phyloP scores from a whole-genome alignment of 2,888 invertebrate genomes.

The Melinaea menophilus region DNA sequence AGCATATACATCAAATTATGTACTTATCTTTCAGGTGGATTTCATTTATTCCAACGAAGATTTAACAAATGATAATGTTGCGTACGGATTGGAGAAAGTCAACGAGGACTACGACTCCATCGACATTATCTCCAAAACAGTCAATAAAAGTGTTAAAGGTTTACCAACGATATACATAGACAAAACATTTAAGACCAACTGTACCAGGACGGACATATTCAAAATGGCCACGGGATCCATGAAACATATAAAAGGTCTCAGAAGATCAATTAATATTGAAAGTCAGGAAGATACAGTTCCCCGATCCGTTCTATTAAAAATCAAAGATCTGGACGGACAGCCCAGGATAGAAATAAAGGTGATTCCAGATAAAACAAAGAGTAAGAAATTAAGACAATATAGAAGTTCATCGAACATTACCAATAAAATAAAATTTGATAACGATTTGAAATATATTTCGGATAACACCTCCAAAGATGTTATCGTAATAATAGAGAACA shows the following conservation, averaged over 20 bases:
- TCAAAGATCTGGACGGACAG: slow-evolving; percentile 40
- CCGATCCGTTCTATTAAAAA: slow-evolving; percentile 42
- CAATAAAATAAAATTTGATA: slow-evolving; percentile 11
- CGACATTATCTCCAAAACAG: background rate
- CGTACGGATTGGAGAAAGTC: slow-evolving; percentile 36
- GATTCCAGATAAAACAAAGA: slow-evolving; percentile 25
- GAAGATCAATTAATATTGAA: slow-evolving; percentile 41
- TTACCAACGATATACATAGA: background rate
- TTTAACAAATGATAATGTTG: slow-evolving; percentile 24
- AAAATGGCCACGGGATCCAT: slow-evolving; percentile 10
- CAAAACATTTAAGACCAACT: slow-evolving; percentile 10
- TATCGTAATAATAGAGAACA: slow-evolving; percentile 14
- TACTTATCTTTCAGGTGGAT: slow-evolving; percentile 24
- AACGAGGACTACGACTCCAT: slow-evolving; percentile 13
- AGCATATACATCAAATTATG: background rate
- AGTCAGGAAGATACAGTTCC: slow-evolving; percentile 6
- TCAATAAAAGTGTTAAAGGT: background rate
- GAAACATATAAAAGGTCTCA: slow-evolving; percentile 38
- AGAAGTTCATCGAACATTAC: slow-evolving; percentile 9
- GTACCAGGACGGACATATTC: background rate
- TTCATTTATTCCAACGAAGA: slow-evolving; percentile 24
- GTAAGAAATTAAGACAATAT: slow-evolving; percentile 20
- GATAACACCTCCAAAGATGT: slow-evolving; percentile 8
- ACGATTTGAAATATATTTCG: slow-evolving; percentile 1
- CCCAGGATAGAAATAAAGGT: slow-evolving; percentile 50